Evolutionary conservation across 92 coral and sea anemone genomes (phyloP), one percentile per base, ranked within the genome.

Genomic region (Parazoanthus swiftii): DNA sequence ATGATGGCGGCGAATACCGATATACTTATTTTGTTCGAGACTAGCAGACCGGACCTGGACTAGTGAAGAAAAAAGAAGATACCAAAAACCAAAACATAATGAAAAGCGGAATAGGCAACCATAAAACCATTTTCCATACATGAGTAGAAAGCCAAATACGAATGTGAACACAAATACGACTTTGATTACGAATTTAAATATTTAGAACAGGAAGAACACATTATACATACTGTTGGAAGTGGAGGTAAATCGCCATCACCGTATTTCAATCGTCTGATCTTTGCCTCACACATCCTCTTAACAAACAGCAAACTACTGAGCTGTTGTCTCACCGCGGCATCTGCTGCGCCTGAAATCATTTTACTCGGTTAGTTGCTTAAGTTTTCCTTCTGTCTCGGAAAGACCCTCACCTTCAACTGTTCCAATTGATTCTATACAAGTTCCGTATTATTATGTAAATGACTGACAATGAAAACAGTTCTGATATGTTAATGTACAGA

Each of bases 241-340:
- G 93, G 90, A 21, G 98, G 98, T 15, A 95, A 78, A 73, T 96
- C 98, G 29, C 93, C 94, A 79, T 94, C 94, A 43, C 98, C 99
- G 89, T 91, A 95, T 82, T 96, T 91, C 25, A 96, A 85, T 29
- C 90, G 91, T 76, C 92, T 85, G 51, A 93, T 94, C 86, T 93
- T 95, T 42, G 98, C 98, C 88, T 93, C 98, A 84, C 99, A 96
- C 21, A 96, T 93, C 44, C 92, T 96, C 92, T 86, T 89, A 9
- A 95, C 98, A 89, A 93, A 96, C 92, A 96, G 79, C 85, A 96
- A 90, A 88, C 99, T 95, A 82, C 99, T 93, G 42, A 96, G 91
- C 75, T 96, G 99, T 78, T 96, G 99, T 43, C 99, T 90, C 35
- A 95, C 96, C 14, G 99, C 93, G 71, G 93, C 96, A 88, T 90